Base-by-base conservation (phyloP, 2,113 vertebrate genomes). In the Bufo bufo region DNA sequence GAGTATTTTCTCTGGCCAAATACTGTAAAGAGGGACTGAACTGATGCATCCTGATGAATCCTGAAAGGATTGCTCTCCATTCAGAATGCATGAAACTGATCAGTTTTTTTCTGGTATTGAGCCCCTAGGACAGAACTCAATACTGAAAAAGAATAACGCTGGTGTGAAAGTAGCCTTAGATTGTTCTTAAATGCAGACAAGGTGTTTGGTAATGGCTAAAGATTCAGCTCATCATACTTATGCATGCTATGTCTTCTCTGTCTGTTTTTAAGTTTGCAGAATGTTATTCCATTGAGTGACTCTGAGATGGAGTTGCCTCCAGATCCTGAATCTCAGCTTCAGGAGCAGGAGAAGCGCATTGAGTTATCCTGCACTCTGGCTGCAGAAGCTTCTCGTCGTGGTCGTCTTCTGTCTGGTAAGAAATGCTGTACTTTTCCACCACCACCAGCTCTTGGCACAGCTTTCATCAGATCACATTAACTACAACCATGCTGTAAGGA, bases 341-440 rank as follows among this genome's bases (percentile, higher is more conserved):
- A 98, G 90, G 98, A 99, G 91, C 97, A 99, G 92, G 97, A 99
- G 93, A 99, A 99, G 92, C 95, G 97, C 74, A 99, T 99, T 16
- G 98, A 99, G 94, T 97, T 99, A 92, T 99, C 98, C 1, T 99
- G 98, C 0, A 92, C 97, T 14, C 94, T 99, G 92, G 98, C 98
- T 20, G 96, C 98, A 0, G 98, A 99, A 92, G 98, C 98, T 17
- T 99, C 98, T 3, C 97, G 97, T 52, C 95, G 97, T 20, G 97
- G 97, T 87, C 97, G 98, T 89, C 95, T 99, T 92, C 95, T 99
- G 91, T 99, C 98, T 19, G 98, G 98, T 99, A 93, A 97, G 96
- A 92, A n/a, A 33, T 43, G 9, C 16, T 19, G 19, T 49, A 17
- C 23, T 8, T 47, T 12, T 80, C 11, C 56, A 80, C 23, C 7